Evolutionary conservation across 2,888 invertebrate species (phyloP).

Genomic region (Cheilosia variabilis): DNA sequence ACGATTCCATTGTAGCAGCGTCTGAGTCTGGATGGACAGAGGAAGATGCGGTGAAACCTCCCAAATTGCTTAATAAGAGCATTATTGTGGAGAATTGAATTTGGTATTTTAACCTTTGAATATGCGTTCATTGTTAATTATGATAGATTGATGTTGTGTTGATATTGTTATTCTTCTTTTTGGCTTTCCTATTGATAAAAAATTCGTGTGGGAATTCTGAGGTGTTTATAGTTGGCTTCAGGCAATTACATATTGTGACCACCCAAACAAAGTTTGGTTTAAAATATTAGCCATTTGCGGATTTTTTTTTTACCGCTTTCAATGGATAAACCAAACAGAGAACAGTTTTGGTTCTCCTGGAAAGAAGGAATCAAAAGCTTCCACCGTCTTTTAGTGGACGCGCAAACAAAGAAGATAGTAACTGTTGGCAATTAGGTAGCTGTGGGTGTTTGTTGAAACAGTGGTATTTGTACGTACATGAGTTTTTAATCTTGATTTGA

Average conservation of each 20-base stretch:
- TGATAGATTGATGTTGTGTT: slow-evolving; percentile 67
- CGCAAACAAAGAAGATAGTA: no score
- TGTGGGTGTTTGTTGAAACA: no score
- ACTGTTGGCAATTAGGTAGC: no score
- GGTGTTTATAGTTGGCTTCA: slow-evolving; percentile 13
- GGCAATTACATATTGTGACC: slow-evolving; percentile 14
- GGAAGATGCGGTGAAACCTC: slow-evolving; percentile 61
- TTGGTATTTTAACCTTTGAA: slow-evolving; percentile 66
- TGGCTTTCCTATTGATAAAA: background rate
- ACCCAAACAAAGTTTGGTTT: slow-evolving; percentile 13
- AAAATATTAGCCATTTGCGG: background rate
- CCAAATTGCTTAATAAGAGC: slow-evolving; percentile 71
- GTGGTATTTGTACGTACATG: no score
- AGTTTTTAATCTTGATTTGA: no score
- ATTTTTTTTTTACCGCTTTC: no score
- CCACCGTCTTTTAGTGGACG: no score
- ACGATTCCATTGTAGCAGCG: slow-evolving; percentile 55
- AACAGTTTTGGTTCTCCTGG: no score
- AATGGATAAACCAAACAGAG: no score
- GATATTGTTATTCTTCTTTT: slow-evolving; percentile 31
- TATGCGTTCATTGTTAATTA: slow-evolving; percentile 69
- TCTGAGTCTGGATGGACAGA: slow-evolving; percentile 18
- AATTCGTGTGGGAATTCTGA: background rate
- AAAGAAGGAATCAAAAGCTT: no score
- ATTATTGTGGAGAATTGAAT: slow-evolving; percentile 61